These are phyloP conservation scores for Criorhina ranunculi DNA, from an alignment of 2,888 invertebrate genomes.

Conservation along the genomic window DNA sequence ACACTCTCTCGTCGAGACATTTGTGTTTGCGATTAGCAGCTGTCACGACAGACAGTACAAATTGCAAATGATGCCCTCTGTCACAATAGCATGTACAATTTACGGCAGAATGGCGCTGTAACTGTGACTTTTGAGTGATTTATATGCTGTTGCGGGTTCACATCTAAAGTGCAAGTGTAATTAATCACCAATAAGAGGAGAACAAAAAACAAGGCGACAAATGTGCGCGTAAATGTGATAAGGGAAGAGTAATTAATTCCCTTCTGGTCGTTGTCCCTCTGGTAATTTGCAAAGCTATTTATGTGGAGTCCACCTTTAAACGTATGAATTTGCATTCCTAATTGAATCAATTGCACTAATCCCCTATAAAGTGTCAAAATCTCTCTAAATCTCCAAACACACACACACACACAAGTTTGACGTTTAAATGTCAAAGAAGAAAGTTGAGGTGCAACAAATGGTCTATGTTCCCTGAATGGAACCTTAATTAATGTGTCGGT, in stretches of 20 bases:
- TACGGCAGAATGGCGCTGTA: constrained; percentile 50
- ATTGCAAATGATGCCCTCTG: constrained; percentile 67
- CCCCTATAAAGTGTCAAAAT: no score
- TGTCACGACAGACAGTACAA: constrained; percentile 56
- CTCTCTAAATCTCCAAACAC: constrained; percentile 16
- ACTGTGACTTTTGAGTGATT: constrained; percentile 66
- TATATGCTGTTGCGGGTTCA: constrained; percentile 62
- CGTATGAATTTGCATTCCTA: no score
- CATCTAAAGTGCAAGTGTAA: constrained; percentile 54
- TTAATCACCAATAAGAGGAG: constrained; percentile 59
- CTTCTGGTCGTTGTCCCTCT: background rate
- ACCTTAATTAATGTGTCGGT: constrained; percentile 24
- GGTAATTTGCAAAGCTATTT: constrained; percentile 33
- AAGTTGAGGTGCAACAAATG: constrained; percentile 38
- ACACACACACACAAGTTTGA: background rate
- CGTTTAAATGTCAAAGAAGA: constrained; percentile 25
- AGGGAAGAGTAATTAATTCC: constrained; percentile 48
- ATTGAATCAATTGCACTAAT: no score
- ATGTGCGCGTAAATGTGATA: constrained; percentile 34
- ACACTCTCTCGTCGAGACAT: constrained; percentile 40
- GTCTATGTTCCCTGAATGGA: constrained; percentile 24
- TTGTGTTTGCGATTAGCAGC: constrained; percentile 71
- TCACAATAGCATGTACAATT: constrained; percentile 52
- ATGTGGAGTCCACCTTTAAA: background rate
- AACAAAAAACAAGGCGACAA: constrained; percentile 5